Evolutionary conservation across 2,113 vertebrate genomes (phyloP), one percentile per base, ranked within the genome.

Genomic region (Arenaria interpres): DNA sequence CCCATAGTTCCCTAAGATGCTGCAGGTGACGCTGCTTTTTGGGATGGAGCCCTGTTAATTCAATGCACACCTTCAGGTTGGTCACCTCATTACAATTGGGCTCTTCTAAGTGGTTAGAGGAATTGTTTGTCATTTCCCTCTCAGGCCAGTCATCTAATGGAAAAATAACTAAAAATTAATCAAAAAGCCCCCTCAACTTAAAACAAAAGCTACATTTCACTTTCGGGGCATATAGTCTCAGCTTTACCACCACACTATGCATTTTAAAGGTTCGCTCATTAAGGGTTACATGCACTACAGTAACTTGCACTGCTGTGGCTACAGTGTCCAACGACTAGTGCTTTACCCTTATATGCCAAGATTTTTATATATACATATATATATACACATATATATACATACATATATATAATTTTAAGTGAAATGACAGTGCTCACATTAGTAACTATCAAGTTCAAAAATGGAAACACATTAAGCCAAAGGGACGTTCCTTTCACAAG

Each of bases 31-130:
- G 93, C 97, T 99, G 99, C 95, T 99, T 99, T 98, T 99, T 99
- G 96, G 99, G 99, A 95, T 99, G 98, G 98, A 99, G 98, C 85
- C 99, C 99, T 96, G 99, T 99, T 97, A 99, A 99, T 98, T 99
- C 99, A 96, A 99, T 99, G 98, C 99, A 99, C 97, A 99, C 99
- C 97, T 99, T 99, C 97, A 99, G 99, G 98, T 99, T 99, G 96
- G 99, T 99, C 97, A 99, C 99, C 97, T 99, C 98, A 98, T 98
- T 99, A 98, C 97, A 98, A 98, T 98, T 98, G 97, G 98, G 98
- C 92, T 98, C 99, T 95, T 99, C 99, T 96, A 98, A 98, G 82
- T 98, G 98, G 97, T 99, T 98, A 97, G 98, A 98, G 98, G 98
- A 98, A 98, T 94, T 98, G 95, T 98, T 98, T 98, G 98, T 98